These are phyloP conservation scores for Apeltes quadracus DNA, from an alignment of 2,113 vertebrate genomes.

Conservation along the genomic window DNA sequence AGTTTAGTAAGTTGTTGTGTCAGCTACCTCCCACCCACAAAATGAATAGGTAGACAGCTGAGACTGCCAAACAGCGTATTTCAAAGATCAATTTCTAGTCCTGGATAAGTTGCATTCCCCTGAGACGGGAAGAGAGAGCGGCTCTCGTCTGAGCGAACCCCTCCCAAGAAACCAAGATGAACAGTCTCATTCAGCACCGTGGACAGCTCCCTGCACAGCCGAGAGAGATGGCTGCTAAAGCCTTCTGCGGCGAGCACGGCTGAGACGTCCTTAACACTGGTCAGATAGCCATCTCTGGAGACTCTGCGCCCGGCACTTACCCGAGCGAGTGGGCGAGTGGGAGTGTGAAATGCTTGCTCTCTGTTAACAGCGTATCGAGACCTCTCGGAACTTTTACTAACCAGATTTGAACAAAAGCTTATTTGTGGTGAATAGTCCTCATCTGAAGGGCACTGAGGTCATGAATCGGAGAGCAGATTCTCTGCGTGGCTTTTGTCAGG, in stretches of 20 bases:
- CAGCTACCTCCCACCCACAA: slow-evolving; percentile 22
- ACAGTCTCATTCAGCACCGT: slow-evolving; percentile 50
- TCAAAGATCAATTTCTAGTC: slow-evolving; percentile 59
- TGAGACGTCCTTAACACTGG: slow-evolving; percentile 33
- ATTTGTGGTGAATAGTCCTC: neutral
- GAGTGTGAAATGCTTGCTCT: slow-evolving; percentile 1
- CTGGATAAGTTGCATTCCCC: slow-evolving; percentile 37
- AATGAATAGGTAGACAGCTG: neutral
- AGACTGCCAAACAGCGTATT: slow-evolving; percentile 19
- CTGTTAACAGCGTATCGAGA: neutral
- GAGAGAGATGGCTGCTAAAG: slow-evolving; percentile 11
- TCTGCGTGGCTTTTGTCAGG: slow-evolving; percentile 12
- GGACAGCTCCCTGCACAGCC: slow-evolving; percentile 52
- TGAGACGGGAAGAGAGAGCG: slow-evolving; percentile 23
- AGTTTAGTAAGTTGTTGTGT: neutral
- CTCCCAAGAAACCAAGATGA: slow-evolving; percentile 38
- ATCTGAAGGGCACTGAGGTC: slow-evolving; percentile 23
- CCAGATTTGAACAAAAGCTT: neutral
- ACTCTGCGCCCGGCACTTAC: neutral
- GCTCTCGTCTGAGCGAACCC: slow-evolving; percentile 8
- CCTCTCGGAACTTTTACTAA: neutral
- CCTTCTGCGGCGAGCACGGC: slow-evolving; percentile 12
- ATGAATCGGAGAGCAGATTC: slow-evolving; percentile 17
- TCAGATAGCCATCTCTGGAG: slow-evolving; percentile 20
- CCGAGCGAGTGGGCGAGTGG: neutral